These are phyloP conservation scores for Hydraecia micacea DNA, from an alignment of 2,888 invertebrate species.

Conservation along the genomic window DNA sequence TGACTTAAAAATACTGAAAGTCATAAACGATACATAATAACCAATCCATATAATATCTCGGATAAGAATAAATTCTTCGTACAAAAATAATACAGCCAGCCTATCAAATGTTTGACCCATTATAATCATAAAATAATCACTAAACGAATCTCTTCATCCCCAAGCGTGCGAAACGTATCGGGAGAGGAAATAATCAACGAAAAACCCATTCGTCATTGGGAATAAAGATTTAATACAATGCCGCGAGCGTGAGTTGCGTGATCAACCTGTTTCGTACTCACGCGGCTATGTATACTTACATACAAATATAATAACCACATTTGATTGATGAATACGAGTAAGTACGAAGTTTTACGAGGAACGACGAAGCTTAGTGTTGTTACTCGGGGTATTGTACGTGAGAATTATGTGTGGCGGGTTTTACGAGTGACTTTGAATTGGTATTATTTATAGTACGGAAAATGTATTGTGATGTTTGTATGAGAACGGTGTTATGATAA, in stretches of 20 bases:
- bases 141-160: constrained; percentile 62
- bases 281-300: constrained; percentile 58
- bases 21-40: not conserved
- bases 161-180: constrained; percentile 52
- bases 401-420: constrained; percentile 51
- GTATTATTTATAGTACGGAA: constrained; percentile 52
- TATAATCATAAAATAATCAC: constrained; percentile 63
- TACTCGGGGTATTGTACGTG: constrained; percentile 57
- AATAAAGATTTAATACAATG: constrained; percentile 71
- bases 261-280: constrained; percentile 62
- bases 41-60: not conserved
- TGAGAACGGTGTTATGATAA: constrained; percentile 39
- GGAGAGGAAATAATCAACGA: constrained; percentile 68
- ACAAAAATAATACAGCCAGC: constrained; percentile 23
- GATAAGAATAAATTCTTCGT: not conserved
- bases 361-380: constrained; percentile 56
- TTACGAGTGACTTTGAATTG: constrained; percentile 59
- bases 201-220: constrained; percentile 71
- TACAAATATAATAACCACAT: constrained; percentile 77
- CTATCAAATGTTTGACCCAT: constrained; percentile 42
- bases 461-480: constrained; percentile 52
- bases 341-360: constrained; percentile 67
- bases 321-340: constrained; percentile 81
- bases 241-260: constrained; percentile 68
- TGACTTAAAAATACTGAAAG: not conserved